Conservation (phyloP, 2,888 invertebrate genomes). For the Deilephila porcellus region DNA sequence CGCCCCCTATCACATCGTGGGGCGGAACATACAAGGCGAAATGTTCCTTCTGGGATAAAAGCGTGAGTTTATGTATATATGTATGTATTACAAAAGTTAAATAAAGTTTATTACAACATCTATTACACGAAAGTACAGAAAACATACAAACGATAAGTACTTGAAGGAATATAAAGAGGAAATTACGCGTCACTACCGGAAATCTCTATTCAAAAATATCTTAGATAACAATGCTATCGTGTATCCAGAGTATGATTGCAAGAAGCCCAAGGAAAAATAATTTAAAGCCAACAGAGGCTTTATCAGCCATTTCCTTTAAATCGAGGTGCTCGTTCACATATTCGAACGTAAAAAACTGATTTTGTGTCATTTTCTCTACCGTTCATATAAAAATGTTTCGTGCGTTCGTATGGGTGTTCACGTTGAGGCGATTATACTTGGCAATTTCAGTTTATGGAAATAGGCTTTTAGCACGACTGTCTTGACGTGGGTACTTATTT, state of each 20-base stretch:
- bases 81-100: no score
- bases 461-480: slow-evolving; percentile 25
- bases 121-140: background rate
- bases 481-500: slow-evolving; percentile 69
- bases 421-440: slow-evolving; percentile 15
- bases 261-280: background rate
- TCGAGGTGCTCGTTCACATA: background rate
- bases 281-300: background rate
- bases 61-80: no score
- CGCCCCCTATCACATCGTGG: no score
- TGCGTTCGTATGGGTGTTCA: background rate
- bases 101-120: background rate
- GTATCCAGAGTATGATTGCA: background rate
- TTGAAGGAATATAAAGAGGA: background rate
- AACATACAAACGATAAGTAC: background rate
- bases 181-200: background rate
- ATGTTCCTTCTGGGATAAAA: no score
- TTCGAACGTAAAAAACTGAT: slow-evolving; percentile 7
- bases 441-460: slow-evolving; percentile 22
- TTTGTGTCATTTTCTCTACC: background rate
- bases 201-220: background rate
- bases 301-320: background rate
- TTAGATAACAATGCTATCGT: background rate
- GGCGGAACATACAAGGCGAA: no score
- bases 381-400: slow-evolving; percentile 12